Conservation (phyloP, 1,140 invertebrate species). For the Drosophila oshimai region DNA sequence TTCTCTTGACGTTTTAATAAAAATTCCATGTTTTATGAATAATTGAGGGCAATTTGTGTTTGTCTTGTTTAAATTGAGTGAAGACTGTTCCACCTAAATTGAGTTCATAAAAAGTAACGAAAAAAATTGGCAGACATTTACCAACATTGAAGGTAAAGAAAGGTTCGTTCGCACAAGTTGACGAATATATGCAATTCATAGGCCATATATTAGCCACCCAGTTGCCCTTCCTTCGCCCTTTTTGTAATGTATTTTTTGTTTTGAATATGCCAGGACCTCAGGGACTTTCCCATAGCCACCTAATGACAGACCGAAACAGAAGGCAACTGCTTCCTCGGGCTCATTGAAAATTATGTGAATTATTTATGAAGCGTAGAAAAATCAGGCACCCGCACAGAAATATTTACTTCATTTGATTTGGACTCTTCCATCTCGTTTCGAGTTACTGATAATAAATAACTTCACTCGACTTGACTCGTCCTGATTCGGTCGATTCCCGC, state of each 20-base stretch:
- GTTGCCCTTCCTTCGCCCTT: background rate
- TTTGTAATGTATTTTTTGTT: slow-evolving; percentile 7
- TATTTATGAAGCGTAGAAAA: slow-evolving; percentile 55
- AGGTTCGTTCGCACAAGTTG: background rate
- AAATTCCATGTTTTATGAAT: background rate
- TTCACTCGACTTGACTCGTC: slow-evolving; percentile 8
- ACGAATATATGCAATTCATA: slow-evolving; percentile 20
- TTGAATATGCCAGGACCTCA: slow-evolving; percentile 18
- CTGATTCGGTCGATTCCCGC: slow-evolving; percentile 4
- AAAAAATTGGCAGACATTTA: slow-evolving; percentile 25
- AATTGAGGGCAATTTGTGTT: slow-evolving; percentile 5
- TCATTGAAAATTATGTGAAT: slow-evolving; percentile 66
- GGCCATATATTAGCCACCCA: slow-evolving; percentile 9
- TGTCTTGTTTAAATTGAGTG: background rate
- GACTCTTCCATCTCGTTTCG: slow-evolving; percentile 39
- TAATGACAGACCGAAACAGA: background rate
- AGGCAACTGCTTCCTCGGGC: slow-evolving; percentile 1
- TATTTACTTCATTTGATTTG: slow-evolving; percentile 45
- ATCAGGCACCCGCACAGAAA: slow-evolving; percentile 23
- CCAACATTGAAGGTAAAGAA: slow-evolving; percentile 2
- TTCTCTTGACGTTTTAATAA: background rate
- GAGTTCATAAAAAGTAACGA: slow-evolving; percentile 8
- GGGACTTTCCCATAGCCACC: slow-evolving; percentile 4
- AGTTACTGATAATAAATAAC: slow-evolving; percentile 40
- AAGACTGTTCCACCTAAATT: background rate